Evolutionary conservation across 2,113 vertebrate species (phyloP).

Genomic region (Ondatra zibethicus): DNA sequence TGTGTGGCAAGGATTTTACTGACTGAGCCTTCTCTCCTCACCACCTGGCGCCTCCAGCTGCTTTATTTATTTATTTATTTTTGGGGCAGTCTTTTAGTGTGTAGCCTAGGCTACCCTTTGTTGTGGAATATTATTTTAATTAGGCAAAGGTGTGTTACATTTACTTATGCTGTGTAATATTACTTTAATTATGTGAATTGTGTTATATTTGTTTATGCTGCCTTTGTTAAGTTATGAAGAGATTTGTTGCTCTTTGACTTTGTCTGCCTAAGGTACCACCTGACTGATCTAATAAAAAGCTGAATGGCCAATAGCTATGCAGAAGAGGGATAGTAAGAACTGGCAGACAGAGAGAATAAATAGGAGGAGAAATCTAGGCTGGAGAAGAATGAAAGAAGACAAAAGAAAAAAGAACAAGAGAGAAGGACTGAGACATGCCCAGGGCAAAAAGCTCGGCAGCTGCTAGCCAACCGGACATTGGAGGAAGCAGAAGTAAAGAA

Average conservation of each 20-base stretch:
- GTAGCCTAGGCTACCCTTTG: not conserved
- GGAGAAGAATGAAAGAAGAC: not conserved
- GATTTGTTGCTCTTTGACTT: not conserved
- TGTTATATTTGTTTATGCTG: not conserved
- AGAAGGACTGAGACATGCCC: not conserved
- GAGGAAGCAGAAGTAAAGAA: not conserved
- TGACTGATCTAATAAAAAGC: not conserved
- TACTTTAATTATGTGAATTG: not conserved
- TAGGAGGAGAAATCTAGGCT: not conserved
- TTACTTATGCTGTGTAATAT: too few relatives aligned
- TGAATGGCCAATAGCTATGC: not conserved
- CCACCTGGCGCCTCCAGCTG: not conserved
- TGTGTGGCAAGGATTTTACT: not conserved
- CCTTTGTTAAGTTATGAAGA: not conserved
- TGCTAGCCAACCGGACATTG: not conserved
- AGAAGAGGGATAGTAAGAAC: not conserved
- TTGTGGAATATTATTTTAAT: not conserved
- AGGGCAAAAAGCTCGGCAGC: not conserved
- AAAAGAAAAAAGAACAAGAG: not conserved
- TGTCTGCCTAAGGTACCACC: not conserved
- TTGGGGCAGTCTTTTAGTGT: not conserved
- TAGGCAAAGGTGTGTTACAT: not conserved
- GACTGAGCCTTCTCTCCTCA: too few relatives aligned
- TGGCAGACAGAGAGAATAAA: not conserved
- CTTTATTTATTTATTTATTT: not conserved